These are phyloP conservation scores for Atta texana DNA, from an alignment of 1,140 invertebrate species.

Conservation along the genomic window DNA sequence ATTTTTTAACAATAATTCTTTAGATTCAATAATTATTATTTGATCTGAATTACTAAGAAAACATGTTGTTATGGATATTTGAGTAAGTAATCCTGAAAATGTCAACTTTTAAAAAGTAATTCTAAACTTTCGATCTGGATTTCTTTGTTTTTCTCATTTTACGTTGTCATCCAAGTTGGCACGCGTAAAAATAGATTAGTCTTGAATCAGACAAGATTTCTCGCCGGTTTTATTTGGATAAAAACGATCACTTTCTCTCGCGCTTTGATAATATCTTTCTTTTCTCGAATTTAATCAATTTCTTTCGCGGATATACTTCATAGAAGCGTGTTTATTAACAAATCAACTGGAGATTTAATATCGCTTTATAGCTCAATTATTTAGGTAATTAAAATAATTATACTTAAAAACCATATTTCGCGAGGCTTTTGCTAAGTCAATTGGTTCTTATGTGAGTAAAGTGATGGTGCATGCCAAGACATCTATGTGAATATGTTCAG, in stretches of 20 bases:
- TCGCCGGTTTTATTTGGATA: background rate
- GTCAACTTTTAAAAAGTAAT: no score
- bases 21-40: no score
- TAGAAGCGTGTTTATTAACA: background rate
- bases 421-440: conserved; percentile 18
- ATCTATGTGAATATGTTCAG: conserved; percentile 80
- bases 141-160: background rate
- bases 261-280: background rate
- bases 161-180: background rate
- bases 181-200: background rate
- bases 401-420: background rate
- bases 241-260: background rate
- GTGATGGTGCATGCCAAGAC: conserved; percentile 84
- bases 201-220: background rate
- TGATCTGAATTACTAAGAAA: no score
- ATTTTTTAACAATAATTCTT: no score
- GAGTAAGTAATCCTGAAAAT: no score
- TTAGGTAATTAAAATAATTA: background rate
- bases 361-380: background rate
- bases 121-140: no score
- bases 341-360: background rate
- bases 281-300: background rate
- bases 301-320: background rate
- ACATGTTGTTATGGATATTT: no score
- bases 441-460: conserved; percentile 73